A percentile compares a stretch with the other conserved stretches of the same genome.
Evolutionary conservation across 2,797 vertebrate genomes (phyloP).

Genomic region (Coracias cyanogaster): DNA sequence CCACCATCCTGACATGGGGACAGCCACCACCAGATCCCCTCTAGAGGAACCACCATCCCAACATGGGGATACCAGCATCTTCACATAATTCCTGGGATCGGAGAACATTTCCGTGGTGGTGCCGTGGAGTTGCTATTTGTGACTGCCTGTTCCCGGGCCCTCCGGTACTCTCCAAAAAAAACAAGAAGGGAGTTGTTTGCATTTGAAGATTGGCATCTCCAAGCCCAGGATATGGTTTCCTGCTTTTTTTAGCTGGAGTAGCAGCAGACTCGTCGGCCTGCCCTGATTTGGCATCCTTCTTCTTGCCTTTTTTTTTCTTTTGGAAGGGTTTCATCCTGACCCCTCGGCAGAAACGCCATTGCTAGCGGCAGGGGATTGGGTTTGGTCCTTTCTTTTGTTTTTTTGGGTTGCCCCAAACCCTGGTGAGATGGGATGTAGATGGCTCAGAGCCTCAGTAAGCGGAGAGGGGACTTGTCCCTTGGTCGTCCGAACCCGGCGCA

Average conservation of each 20-base stretch:
- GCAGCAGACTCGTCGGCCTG: constrained; percentile 45
- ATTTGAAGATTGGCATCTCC: constrained; percentile 72
- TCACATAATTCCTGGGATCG: not conserved
- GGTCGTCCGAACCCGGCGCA: not conserved
- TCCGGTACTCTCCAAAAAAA: constrained; percentile 62
- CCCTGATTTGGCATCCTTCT: constrained; percentile 62
- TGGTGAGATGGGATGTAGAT: constrained; percentile 62
- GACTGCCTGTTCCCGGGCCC: constrained; percentile 17
- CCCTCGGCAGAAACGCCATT: constrained; percentile 23
- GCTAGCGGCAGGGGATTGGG: not conserved
- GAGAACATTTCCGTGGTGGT: not conserved
- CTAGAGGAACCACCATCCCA: not conserved
- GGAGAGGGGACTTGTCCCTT: not conserved
- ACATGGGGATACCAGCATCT: not conserved
- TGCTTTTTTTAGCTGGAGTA: constrained; percentile 67
- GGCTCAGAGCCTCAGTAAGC: constrained; percentile 49
- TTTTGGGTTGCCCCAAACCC: not conserved
- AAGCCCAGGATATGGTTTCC: constrained; percentile 66
- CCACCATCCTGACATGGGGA: not conserved
- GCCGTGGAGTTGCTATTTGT: constrained; percentile 44
- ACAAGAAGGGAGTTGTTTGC: constrained; percentile 72
- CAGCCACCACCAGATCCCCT: not conserved
- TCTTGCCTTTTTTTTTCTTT: not conserved
- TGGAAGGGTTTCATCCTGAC: constrained; percentile 50
- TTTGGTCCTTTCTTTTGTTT: not conserved